phyloP scores from a whole-genome alignment of 2,888 invertebrate species.

The Euphydryas editha region DNA sequence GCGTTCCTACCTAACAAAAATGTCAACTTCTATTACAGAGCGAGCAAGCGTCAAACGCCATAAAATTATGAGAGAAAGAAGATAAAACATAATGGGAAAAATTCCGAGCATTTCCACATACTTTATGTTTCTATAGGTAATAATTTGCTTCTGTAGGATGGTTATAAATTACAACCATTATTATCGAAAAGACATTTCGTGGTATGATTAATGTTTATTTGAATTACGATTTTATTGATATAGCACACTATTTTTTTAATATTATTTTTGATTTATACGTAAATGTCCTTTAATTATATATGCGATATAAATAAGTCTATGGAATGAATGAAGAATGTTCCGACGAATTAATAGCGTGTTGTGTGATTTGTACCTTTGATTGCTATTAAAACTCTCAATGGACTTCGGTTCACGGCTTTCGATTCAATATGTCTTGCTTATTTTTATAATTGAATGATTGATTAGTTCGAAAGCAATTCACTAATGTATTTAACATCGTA shows the following conservation, averaged over 20 bases:
- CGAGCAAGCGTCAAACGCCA: slow-evolving; percentile 54
- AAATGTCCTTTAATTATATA: slow-evolving; percentile 9
- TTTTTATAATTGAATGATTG: slow-evolving; percentile 40
- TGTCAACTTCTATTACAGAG: slow-evolving; percentile 59
- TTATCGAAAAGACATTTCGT: slow-evolving; percentile 21
- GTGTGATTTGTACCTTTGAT: slow-evolving; percentile 54
- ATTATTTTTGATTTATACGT: background rate
- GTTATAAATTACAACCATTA: slow-evolving; percentile 32
- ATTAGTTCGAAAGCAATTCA: slow-evolving; percentile 6
- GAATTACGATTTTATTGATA: slow-evolving; percentile 1
- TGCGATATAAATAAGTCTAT: background rate
- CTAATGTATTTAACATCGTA: slow-evolving; percentile 3
- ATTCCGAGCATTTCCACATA: slow-evolving; percentile 58
- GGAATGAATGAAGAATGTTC: slow-evolving; percentile 11
- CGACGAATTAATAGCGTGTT: slow-evolving; percentile 67
- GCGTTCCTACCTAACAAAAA: slow-evolving; percentile 65
- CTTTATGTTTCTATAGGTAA: slow-evolving; percentile 20
- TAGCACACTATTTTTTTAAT: slow-evolving; percentile 1
- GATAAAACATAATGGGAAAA: slow-evolving; percentile 59
- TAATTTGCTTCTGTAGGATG: slow-evolving; percentile 26
- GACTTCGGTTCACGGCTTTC: slow-evolving; percentile 56
- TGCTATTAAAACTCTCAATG: slow-evolving; percentile 67
- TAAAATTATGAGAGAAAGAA: slow-evolving; percentile 59
- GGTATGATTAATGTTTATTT: slow-evolving; percentile 18
- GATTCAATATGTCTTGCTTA: slow-evolving; percentile 63